Evolutionary conservation across 2,113 vertebrate genomes (phyloP).

Genomic region (Anolis carolinensis): DNA sequence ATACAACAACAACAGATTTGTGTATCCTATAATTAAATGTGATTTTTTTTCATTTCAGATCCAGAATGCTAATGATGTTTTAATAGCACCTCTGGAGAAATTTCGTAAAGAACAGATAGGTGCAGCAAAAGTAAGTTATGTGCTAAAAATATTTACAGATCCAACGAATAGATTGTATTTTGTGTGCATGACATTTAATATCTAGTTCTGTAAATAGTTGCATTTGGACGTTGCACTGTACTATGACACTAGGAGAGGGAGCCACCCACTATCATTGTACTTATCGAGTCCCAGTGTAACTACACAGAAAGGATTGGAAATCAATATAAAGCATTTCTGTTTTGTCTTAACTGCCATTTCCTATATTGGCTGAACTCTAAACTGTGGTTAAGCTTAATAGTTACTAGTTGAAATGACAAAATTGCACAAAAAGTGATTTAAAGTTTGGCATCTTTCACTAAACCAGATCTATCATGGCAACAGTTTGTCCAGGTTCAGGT

Average conservation of each 20-base stretch:
- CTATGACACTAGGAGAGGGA: neutral
- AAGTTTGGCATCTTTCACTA: neutral
- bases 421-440: neutral
- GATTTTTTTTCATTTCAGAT: constrained; percentile 81
- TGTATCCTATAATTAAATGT: constrained; percentile 61
- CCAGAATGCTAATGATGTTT: constrained; percentile 95
- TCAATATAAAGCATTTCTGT: neutral
- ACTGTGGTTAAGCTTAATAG: neutral
- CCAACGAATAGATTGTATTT: neutral
- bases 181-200: neutral
- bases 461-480: neutral
- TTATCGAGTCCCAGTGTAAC: too few species aligned
- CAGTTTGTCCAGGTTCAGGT: neutral
- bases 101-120: constrained; percentile 98
- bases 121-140: constrained; percentile 94
- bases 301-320: too few species aligned
- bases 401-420: neutral
- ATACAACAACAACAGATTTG: constrained; percentile 1
- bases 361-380: too few species aligned
- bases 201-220: neutral
- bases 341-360: neutral
- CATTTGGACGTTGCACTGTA: too few species aligned
- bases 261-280: neutral
- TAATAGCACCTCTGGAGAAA: constrained; percentile 95
- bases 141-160: neutral